Evolutionary conservation across 2,797 vertebrate genomes (phyloP).

Genomic region (Gallinago solitaria): DNA sequence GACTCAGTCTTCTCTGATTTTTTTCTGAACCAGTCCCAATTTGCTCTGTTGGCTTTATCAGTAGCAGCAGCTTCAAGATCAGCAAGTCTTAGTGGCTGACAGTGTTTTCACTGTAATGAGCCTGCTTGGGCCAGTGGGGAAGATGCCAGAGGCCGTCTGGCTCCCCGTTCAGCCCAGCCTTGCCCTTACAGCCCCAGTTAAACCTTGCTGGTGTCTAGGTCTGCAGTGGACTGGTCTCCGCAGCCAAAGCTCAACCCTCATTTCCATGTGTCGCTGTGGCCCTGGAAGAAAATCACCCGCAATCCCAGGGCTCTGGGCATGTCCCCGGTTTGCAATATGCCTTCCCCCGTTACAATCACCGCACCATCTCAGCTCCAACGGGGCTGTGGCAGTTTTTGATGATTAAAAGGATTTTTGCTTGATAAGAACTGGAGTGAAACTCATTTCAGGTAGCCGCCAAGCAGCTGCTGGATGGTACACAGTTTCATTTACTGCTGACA

Average conservation of each 20-base stretch:
- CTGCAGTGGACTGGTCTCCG: neutral
- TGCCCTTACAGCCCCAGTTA: neutral
- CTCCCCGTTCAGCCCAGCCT: neutral
- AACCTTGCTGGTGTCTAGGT: neutral
- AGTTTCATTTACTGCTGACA: constrained; percentile 65
- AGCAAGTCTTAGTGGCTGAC: neutral
- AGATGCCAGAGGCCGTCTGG: neutral
- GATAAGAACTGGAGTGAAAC: constrained; percentile 62
- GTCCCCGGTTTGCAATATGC: neutral
- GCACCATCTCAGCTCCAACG: neutral
- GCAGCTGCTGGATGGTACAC: constrained; percentile 58
- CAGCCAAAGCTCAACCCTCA: neutral
- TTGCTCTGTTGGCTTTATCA: neutral
- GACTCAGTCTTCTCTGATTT: neutral
- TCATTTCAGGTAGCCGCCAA: constrained; percentile 63
- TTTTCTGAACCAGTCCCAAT: neutral
- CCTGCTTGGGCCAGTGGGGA: neutral
- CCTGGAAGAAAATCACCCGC: neutral
- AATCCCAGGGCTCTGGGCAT: neutral
- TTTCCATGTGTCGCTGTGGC: neutral
- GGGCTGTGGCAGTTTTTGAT: constrained; percentile 1
- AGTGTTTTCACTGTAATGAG: neutral
- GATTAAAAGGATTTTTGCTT: constrained; percentile 56
- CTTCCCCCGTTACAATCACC: neutral
- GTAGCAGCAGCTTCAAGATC: neutral